Conservation (phyloP, 2,888 invertebrate species). For the Phyllotreta striolata region DNA sequence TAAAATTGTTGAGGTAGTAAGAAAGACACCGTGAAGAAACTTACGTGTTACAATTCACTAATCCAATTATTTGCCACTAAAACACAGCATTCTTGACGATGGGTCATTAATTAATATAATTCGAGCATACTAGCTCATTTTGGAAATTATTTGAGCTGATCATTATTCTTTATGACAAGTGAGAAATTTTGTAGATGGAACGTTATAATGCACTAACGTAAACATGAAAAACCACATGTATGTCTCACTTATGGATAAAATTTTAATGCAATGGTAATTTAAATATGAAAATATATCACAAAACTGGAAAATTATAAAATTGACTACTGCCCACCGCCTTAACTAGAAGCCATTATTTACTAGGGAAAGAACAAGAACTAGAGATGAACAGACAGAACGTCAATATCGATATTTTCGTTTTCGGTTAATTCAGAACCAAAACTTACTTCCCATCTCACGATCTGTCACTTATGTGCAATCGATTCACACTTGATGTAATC, state of each 20-base stretch:
- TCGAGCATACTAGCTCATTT: conserved; percentile 34
- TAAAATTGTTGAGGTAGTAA: background rate
- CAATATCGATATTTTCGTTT: no score
- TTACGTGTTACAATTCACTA: conserved; percentile 26
- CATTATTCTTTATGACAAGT: conserved; percentile 33
- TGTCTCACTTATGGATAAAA: conserved; percentile 24
- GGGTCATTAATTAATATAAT: conserved; percentile 38
- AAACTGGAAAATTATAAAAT: conserved; percentile 54
- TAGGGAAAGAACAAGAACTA: conserved; percentile 29
- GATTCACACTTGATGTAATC: no score
- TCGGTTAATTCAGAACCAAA: no score
- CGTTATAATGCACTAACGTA: conserved; percentile 25
- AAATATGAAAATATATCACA: conserved; percentile 53
- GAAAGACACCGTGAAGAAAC: conserved; percentile 22
- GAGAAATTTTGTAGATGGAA: conserved; percentile 18
- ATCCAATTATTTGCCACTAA: conserved; percentile 25
- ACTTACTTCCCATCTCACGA: no score
- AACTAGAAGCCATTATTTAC: conserved; percentile 58
- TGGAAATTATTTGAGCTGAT: conserved; percentile 34
- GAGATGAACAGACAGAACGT: background rate
- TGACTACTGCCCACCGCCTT: conserved; percentile 60
- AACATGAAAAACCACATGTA: conserved; percentile 24
- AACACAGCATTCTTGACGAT: conserved; percentile 29
- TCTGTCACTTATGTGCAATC: no score
- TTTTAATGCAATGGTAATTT: conserved; percentile 25